These are phyloP conservation scores for Meloidogyne hapla DNA, from an alignment of 1,140 invertebrate species.

Conservation along the genomic window DNA sequence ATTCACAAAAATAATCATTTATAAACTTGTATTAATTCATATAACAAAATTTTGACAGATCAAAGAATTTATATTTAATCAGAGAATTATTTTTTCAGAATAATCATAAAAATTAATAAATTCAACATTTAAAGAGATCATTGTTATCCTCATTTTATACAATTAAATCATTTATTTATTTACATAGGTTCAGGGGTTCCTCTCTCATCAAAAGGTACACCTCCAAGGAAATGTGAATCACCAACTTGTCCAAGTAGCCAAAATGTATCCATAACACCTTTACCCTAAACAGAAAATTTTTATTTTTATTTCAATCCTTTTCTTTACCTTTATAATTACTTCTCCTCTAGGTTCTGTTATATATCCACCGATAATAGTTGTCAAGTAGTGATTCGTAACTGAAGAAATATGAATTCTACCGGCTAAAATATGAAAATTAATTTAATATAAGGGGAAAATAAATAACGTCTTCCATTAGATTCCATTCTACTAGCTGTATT, in stretches of 20 bases:
- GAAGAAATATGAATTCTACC: constrained; percentile 48
- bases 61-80: too few relatives aligned
- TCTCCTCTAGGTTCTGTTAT: constrained; percentile 48
- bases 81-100: too few relatives aligned
- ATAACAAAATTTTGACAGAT: too few relatives aligned
- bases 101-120: too few relatives aligned
- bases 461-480: constrained; percentile 66
- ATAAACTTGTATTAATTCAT: too few relatives aligned
- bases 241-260: constrained; percentile 67
- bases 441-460: constrained; percentile 65
- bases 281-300: too few relatives aligned
- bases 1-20: too few relatives aligned
- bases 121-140: too few relatives aligned
- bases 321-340: constrained; percentile 54
- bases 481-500: constrained; percentile 70
- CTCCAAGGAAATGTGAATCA: not conserved
- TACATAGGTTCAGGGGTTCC: too few relatives aligned
- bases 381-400: constrained; percentile 45
- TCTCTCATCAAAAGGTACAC: constrained; percentile 31
- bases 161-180: too few relatives aligned
- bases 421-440: constrained; percentile 34
- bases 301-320: too few relatives aligned
- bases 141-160: too few relatives aligned
- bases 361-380: constrained; percentile 41
- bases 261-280: constrained; percentile 64